Evolutionary conservation across 2,113 vertebrate genomes (phyloP), one percentile per base, ranked within the genome.

Genomic region (Myotis brandtii): DNA sequence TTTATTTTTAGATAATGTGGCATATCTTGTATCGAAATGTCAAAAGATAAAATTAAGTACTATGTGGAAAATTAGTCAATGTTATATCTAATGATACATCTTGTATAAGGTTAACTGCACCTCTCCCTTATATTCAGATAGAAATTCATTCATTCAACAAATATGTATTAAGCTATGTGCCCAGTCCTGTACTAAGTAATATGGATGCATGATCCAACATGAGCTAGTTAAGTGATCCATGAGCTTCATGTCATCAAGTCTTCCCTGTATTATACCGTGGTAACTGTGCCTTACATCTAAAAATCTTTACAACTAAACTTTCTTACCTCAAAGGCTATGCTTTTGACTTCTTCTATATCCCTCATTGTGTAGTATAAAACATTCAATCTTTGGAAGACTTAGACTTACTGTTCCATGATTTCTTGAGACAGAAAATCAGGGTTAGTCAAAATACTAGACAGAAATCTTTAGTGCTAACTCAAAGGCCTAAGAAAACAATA

Each of bases 141-240:
- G 1, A 37, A 87, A 95, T 82, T 94, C 4, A 73, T 30, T 85
- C 14, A 75, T 89, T 89, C 16, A 81, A 67, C 2, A 95, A 88
- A 30, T 89, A 72, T 34, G 54, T n/a, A 6, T 89, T 70, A n/a
- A 85, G 11, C 32, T 76, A 50, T 67, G 56, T 59, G 5, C 13
- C 7, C 54, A 48, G 27, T 2, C 16, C 13, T 83, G 46, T 40
- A 62, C n/a, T 67, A 89, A 81, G 4, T 82, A 7, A 34, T 50
- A 30, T 14, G 23, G 23, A 54, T 89, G 20, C 4, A 76, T 73
- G 20, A 52, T 23, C 32, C 48, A 52, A 52, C 30, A 32, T 79
- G 48, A 79, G 32, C 32, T 79, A 73, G 25, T 89, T 93, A 73
- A 93, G 20, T 48, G 10, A 86, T 34, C 5, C 67, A 89, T 59